phyloP scores from a whole-genome alignment of 2,113 vertebrate species.

The Haplochromis vanheusdeni region DNA sequence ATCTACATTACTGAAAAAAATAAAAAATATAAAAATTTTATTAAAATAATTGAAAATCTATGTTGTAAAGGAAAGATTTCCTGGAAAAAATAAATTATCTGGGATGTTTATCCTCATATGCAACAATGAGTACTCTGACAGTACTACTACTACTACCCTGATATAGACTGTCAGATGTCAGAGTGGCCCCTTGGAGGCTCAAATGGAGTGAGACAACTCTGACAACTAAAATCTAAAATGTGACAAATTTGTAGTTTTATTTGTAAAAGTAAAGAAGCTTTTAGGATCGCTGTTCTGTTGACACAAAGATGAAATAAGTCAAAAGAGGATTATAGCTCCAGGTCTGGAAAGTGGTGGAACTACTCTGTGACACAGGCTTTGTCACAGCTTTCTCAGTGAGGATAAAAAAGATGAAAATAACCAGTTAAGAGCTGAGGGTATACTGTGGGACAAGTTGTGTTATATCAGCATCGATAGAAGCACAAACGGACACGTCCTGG shows the following conservation, averaged over 20 bases:
- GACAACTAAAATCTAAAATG: not conserved
- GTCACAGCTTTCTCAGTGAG: not conserved
- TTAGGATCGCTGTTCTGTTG: not conserved
- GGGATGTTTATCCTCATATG: not conserved
- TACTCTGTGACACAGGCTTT: not conserved
- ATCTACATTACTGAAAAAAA: not conserved
- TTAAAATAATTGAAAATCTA: not conserved
- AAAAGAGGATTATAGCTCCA: not conserved
- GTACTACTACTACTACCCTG: not conserved
- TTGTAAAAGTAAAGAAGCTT: not conserved
- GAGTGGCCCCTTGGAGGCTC: not conserved
- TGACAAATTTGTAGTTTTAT: not conserved
- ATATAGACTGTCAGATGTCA: not conserved
- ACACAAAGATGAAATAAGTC: not conserved
- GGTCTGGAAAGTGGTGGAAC: not conserved
- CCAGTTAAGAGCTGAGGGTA: not conserved
- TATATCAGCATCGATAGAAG: not conserved
- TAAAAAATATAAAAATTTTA: not conserved
- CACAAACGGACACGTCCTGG: not conserved
- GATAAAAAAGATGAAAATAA: not conserved
- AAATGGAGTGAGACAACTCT: not conserved
- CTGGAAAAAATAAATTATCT: accelerated
- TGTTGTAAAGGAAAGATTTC: not conserved
- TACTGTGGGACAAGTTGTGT: not conserved
- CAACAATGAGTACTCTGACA: not conserved